Evolutionary conservation across 2,113 vertebrate species (phyloP).

Genomic region (Chaetorhynchus papuensis): DNA sequence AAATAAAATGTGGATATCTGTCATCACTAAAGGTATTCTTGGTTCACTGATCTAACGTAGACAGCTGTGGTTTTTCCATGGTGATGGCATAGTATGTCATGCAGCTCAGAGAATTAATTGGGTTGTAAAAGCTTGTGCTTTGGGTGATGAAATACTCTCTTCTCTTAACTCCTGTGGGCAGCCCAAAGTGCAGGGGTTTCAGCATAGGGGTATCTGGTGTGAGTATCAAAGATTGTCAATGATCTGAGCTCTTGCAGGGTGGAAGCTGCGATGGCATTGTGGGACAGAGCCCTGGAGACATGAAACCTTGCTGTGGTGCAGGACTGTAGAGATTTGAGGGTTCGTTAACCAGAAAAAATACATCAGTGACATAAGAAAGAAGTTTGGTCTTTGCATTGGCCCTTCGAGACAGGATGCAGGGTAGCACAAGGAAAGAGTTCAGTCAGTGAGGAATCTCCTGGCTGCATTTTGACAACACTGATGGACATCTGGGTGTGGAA

Average conservation of each 20-base stretch:
- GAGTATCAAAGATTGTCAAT: background rate
- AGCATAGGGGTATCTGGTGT: background rate
- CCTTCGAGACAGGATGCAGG: background rate
- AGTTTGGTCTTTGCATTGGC: background rate
- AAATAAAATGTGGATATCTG: background rate
- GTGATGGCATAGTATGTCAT: background rate
- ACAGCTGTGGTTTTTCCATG: background rate
- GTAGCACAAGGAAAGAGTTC: background rate
- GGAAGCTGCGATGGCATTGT: background rate
- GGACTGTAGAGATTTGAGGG: background rate
- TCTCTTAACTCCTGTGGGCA: background rate
- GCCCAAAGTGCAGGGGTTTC: rapidly evolving
- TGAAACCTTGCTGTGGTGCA: background rate
- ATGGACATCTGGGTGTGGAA: background rate
- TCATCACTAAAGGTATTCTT: background rate
- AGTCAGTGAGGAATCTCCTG: background rate
- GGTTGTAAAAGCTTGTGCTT: background rate
- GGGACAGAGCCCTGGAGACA: background rate
- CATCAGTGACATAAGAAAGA: background rate
- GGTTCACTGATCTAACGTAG: background rate
- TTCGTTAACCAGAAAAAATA: background rate
- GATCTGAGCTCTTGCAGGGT: background rate
- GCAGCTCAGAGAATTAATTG: background rate
- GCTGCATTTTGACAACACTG: background rate
- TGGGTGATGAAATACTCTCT: background rate